Evolutionary conservation across 2,797 vertebrate species (phyloP), one percentile per base, ranked within the genome.

Genomic region (Enteromius treurensis): DNA sequence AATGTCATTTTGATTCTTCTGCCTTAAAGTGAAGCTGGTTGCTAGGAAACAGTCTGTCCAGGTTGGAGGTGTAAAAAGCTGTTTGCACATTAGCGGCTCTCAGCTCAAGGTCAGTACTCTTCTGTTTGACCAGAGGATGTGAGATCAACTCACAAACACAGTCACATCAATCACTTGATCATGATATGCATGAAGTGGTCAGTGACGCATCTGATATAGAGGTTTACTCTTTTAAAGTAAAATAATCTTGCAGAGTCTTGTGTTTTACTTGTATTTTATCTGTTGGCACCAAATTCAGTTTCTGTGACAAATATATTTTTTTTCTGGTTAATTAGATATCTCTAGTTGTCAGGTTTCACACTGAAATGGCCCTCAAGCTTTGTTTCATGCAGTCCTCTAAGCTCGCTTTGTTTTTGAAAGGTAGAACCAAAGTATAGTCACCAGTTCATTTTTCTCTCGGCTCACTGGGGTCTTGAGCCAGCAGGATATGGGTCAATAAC

Each of bases 31-130:
- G 73, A 83, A 75, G 75, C 71, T 60, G 62, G 88, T 89, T 89
- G 86, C 88, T 87, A 85, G 85, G 88, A 83, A 89, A 89, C 88
- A 84, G 85, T 68, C 53, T 78, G 71, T 81, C 85, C 68, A 75
- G 83, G 15, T 74, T 81, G 37, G 79, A 86, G 81, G 86, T 88
- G 84, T 89, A 86, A 88, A 88, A 83, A 85, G 79, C 84, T 83
- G 85, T 85, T 86, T 84, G 84, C 81, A 81, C 86, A 84, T 89
- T 84, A 88, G 77, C 79, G 77, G 71, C 76, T 82, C 77, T 82
- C 62, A 37, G 40, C 85, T 82, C 85, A 89, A 89, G 88, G 88
- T 89, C 85, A 81, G 68, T 29, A 71, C 76, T 79, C 75, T 55
- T 62, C 53, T 85, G 77, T 86, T 83, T 82, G 85, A 85, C 85